A percentile compares a stretch with the other conserved stretches of the same genome.
Conservation (phyloP, 64 coral and sea anemone genomes). For the Pocillopora damicornis region DNA sequence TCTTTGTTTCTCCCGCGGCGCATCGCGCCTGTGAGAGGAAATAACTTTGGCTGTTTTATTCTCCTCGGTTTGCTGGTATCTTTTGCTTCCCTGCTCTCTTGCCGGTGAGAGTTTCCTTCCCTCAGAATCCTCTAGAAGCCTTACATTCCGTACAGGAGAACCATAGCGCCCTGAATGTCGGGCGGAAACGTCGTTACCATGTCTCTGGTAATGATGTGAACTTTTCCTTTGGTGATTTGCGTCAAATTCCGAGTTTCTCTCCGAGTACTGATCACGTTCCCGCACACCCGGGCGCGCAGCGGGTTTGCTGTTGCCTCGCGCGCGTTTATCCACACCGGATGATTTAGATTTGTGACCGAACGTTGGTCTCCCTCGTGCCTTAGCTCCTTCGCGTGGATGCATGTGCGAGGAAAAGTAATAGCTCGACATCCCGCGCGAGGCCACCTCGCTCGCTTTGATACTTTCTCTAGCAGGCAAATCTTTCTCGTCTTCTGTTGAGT, state of each 20-base stretch:
- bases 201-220: slow-evolving; percentile 46
- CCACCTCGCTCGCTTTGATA: background rate
- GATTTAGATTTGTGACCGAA: slow-evolving; percentile 78
- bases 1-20: slow-evolving; percentile 86
- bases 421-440: slow-evolving; percentile 61
- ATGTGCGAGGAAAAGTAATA: slow-evolving; percentile 77
- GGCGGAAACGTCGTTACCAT: slow-evolving; percentile 46
- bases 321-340: slow-evolving; percentile 60
- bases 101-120: slow-evolving; percentile 4
- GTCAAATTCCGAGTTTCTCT: slow-evolving; percentile 52
- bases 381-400: slow-evolving; percentile 76
- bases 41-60: slow-evolving; percentile 50
- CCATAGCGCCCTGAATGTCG: slow-evolving; percentile 49
- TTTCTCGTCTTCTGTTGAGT: slow-evolving; percentile 74
- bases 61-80: slow-evolving; percentile 31
- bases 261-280: slow-evolving; percentile 63
- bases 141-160: slow-evolving; percentile 30
- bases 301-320: slow-evolving; percentile 49
- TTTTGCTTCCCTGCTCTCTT: slow-evolving; percentile 27
- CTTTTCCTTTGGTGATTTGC: slow-evolving; percentile 31
- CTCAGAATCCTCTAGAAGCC: slow-evolving; percentile 37
- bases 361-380: slow-evolving; percentile 68
- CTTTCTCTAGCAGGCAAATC: slow-evolving; percentile 30
- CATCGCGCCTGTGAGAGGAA: slow-evolving; percentile 59
- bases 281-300: slow-evolving; percentile 50